Conservation (phyloP, 2,113 vertebrate species). For the Alces alces region DNA sequence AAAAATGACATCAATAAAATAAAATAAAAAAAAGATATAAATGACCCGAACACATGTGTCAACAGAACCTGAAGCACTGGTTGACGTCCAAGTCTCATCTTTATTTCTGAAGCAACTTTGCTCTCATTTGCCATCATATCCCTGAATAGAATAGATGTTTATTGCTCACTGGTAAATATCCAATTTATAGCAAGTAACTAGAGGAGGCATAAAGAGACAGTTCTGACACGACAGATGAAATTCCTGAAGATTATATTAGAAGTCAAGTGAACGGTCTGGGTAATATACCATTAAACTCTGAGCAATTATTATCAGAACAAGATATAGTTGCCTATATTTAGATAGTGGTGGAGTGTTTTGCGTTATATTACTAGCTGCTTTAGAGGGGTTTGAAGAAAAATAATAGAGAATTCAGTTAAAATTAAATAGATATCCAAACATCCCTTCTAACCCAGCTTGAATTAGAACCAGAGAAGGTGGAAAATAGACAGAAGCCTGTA, state of each 20-base stretch:
- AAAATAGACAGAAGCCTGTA: neutral
- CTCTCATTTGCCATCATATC: neutral
- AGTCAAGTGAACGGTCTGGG: neutral
- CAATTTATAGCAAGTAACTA: neutral
- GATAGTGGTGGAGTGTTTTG: neutral
- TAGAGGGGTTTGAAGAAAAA: constrained; percentile 7
- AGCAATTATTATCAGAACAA: neutral
- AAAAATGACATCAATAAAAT: neutral
- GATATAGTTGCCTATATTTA: neutral
- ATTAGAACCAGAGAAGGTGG: neutral
- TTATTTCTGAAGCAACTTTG: neutral
- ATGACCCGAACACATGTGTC: neutral
- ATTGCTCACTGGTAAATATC: neutral
- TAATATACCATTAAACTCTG: neutral
- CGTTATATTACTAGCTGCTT: neutral
- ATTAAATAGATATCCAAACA: neutral
- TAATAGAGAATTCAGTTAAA: neutral
- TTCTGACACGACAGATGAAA: neutral
- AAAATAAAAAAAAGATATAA: neutral
- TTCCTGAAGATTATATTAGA: neutral
- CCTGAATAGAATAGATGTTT: neutral
- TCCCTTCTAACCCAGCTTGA: neutral
- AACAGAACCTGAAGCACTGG: neutral
- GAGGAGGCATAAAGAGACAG: neutral
- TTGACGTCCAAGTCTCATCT: neutral